A percentile compares a stretch with the other conserved stretches of the same genome.
These are phyloP conservation scores for Motacilla alba DNA, from an alignment of 2,113 vertebrate species.

Conservation along the genomic window DNA sequence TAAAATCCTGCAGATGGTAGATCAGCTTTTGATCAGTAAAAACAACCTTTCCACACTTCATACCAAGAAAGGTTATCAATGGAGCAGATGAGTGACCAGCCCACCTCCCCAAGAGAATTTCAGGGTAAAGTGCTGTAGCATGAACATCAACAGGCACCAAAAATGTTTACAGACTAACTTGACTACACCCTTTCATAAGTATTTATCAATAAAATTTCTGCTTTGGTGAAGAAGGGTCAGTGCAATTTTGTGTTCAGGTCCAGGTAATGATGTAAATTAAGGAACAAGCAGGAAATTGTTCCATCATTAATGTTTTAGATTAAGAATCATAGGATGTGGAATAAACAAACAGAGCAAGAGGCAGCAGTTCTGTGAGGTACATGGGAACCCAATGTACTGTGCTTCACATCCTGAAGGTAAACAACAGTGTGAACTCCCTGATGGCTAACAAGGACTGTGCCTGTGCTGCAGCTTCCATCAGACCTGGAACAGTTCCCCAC, in stretches of 20 bases:
- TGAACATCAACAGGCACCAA: neutral
- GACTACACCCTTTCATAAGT: neutral
- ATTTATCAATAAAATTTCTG: neutral
- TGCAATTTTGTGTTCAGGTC: neutral
- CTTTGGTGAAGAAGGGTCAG: neutral
- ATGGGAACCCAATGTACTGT: neutral
- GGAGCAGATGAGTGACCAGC: neutral
- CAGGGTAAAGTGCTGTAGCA: neutral
- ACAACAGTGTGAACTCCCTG: neutral
- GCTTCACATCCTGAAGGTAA: neutral
- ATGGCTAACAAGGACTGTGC: neutral
- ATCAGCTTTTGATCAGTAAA: neutral
- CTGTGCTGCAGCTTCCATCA: neutral
- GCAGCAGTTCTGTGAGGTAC: neutral
- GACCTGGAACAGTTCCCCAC: neutral
- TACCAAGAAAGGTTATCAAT: neutral
- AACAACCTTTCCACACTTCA: neutral
- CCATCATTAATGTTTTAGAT: neutral
- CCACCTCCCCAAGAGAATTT: neutral
- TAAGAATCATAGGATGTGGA: neutral
- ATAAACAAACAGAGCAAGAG: neutral
- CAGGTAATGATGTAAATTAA: neutral
- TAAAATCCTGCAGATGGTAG: neutral
- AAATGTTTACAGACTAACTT: neutral
- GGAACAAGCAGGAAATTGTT: neutral